Evolutionary conservation across 2,113 vertebrate genomes (phyloP).

Genomic region (Platysternon megacephalum): DNA sequence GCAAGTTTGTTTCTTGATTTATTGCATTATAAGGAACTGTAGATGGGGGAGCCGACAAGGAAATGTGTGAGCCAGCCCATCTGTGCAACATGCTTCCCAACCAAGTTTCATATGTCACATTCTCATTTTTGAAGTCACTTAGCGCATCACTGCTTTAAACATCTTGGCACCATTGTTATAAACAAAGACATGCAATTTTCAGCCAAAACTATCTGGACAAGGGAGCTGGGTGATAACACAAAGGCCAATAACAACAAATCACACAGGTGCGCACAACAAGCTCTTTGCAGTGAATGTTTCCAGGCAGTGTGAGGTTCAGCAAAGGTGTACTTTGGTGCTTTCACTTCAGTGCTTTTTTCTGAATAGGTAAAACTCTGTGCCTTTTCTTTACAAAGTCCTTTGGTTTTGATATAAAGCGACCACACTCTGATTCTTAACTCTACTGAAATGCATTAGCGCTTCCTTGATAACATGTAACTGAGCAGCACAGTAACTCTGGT

Average conservation of each 20-base stretch:
- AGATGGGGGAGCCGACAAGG: background rate
- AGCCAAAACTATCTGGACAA: background rate
- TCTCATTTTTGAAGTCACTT: background rate
- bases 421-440: background rate
- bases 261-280: background rate
- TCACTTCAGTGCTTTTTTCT: background rate
- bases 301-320: background rate
- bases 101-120: background rate
- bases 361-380: background rate
- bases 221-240: background rate
- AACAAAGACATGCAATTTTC: background rate
- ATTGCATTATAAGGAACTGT: background rate
- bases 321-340: background rate
- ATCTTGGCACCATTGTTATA: background rate
- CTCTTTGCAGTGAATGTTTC: background rate
- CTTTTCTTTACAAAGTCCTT: background rate
- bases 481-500: background rate
- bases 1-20: background rate
- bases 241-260: background rate
- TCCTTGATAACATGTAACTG: background rate
- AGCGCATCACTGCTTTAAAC: background rate
- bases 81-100: background rate
- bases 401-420: background rate
- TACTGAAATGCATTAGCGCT: background rate
- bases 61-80: background rate